Evolutionary conservation across 1,140 invertebrate genomes (phyloP), one percentile per base, ranked within the genome.

Genomic region (Pseudomyrmex dendroicus): DNA sequence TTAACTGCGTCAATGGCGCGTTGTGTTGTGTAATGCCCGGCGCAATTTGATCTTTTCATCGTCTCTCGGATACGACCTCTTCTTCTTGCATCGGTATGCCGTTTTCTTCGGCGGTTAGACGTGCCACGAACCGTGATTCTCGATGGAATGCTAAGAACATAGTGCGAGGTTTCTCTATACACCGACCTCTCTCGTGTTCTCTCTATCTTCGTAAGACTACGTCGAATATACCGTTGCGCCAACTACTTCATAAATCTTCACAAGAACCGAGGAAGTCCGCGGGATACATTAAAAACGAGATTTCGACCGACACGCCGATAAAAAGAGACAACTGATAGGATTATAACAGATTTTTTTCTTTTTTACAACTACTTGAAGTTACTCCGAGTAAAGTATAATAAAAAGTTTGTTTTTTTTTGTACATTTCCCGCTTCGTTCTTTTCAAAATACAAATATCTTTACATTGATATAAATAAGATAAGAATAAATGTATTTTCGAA

Each of bases 131-230:
- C 66, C 87, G 76, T 61, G 87, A 87, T 88, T 77, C 83, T 88
- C 67, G 83, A 88, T 88, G 87, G 87, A 88, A 88, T 88, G 87
- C 86, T 85, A 85, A 83, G 78, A 87, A 87, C 86, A 87, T 72
- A 84, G 82, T 68, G 83, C 70, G 73, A 67, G 85, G 70, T 83
- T 85, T 87, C 85, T 84, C 83, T 73, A 77, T 63, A 15, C 46
- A 10, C 44, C 61, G 59, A 50, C 54, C 66, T 59, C 48, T 35
- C n/a, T 44, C 17, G 9, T 25, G 25, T 76, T 35, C 77, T n/a
- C 64, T 82, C 59, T 13, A 44, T 73, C 67, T 22, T 68, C 48
- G 9, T 77, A 17, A 82, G 66, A 17, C 67, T 57, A 76, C 82
- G 25, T 25, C 25, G 73, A 84, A 35, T 44, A 62, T 85, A 87